Evolutionary conservation across 2,888 invertebrate species (phyloP).

Genomic region (Parnassius mnemosyne): DNA sequence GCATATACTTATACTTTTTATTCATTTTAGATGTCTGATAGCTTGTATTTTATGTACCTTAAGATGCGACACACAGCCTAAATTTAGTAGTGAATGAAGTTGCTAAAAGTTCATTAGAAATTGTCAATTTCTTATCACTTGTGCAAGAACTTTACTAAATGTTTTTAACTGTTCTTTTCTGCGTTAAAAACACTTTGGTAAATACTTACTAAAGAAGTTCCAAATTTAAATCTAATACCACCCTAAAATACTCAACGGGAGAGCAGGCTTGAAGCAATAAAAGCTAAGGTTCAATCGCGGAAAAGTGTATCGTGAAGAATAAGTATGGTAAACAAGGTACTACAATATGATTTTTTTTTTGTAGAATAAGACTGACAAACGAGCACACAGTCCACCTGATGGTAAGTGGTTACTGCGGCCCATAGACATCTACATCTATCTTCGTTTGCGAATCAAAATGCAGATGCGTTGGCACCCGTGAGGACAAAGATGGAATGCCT

Average conservation of each 20-base stretch:
- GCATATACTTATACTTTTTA: neutral
- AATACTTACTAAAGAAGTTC: constrained; percentile 11
- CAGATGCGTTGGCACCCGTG: no score
- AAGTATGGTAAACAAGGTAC: constrained; percentile 18
- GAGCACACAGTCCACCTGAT: no score
- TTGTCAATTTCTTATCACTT: neutral
- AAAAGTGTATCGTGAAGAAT: constrained; percentile 8
- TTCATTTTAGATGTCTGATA: neutral
- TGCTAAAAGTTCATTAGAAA: neutral
- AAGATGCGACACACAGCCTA: neutral
- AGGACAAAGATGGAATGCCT: no score
- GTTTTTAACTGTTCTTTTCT: neutral
- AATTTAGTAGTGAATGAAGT: neutral
- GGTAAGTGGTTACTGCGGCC: no score
- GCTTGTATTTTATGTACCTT: neutral
- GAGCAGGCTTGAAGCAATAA: constrained; percentile 17
- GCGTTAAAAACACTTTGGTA: constrained; percentile 1
- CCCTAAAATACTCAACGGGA: constrained; percentile 25
- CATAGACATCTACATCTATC: no score
- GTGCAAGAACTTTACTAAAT: no score
- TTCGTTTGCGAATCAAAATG: no score
- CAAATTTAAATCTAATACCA: constrained; percentile 22
- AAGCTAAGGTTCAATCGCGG: constrained; percentile 7
- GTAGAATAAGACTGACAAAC: no score
- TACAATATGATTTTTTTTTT: no score